A percentile compares a stretch with the other conserved stretches of the same genome.
These are phyloP conservation scores for Clamator glandarius DNA, from an alignment of 2,797 vertebrate species.

Conservation along the genomic window DNA sequence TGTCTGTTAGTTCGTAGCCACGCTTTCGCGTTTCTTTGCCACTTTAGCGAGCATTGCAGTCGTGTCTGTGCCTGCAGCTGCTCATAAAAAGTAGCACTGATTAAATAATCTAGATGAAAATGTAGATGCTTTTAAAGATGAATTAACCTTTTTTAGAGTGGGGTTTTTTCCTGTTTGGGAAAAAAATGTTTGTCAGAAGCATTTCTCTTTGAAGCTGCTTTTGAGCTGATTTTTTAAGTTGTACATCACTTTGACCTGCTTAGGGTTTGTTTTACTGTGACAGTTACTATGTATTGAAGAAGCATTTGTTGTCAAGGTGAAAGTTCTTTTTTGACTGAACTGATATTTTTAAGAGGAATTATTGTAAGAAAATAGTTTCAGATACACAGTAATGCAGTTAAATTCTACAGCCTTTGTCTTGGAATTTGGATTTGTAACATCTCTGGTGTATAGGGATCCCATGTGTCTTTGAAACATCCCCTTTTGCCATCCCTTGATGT, in stretches of 20 bases:
- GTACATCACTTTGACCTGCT: not conserved
- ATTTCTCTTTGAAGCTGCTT: not conserved
- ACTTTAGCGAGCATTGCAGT: not conserved
- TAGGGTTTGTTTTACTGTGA: not conserved
- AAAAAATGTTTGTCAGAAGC: not conserved
- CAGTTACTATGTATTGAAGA: not conserved
- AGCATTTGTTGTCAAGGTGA: not conserved
- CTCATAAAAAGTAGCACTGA: not conserved
- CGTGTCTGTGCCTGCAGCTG: not conserved
- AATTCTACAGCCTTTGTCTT: too few relatives aligned
- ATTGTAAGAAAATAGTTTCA: not conserved
- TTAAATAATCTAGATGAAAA: not conserved
- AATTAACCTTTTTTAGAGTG: not conserved
- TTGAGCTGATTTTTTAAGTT: not conserved
- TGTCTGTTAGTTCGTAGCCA: not conserved
- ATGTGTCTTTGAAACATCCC: not conserved
- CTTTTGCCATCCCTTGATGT: not conserved
- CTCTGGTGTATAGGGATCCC: not conserved
- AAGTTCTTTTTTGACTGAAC: not conserved
- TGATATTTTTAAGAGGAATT: not conserved
- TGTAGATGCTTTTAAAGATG: not conserved
- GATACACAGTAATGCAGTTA: not conserved
- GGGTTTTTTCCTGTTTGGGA: not conserved
- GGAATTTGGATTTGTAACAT: not conserved
- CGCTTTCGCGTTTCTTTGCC: not conserved